Evolutionary conservation across 2,797 vertebrate genomes (phyloP).

Genomic region (Malacoraja senta): DNA sequence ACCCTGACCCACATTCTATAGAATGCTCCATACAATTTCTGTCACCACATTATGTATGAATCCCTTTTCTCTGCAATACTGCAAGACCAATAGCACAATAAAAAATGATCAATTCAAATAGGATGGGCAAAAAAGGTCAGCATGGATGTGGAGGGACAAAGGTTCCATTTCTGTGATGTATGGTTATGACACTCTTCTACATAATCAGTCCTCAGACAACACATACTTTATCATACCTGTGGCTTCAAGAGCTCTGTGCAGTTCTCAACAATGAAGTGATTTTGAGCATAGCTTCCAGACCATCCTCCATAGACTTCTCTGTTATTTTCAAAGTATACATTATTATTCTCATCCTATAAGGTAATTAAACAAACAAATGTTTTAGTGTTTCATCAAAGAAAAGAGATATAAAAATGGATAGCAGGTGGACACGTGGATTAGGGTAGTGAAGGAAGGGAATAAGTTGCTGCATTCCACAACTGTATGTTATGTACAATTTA

Average conservation of each 20-base stretch:
- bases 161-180: too few relatives aligned
- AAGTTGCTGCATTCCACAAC: too few relatives aligned
- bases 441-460: too few relatives aligned
- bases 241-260: slow-evolving; percentile 72
- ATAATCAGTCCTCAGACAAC: too few relatives aligned
- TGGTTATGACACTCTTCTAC: too few relatives aligned
- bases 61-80: background rate
- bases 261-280: slow-evolving; percentile 51
- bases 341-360: slow-evolving; percentile 54
- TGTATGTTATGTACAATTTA: too few relatives aligned
- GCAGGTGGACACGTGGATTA: too few relatives aligned
- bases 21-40: background rate
- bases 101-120: background rate
- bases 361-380: background rate
- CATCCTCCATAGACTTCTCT: slow-evolving; percentile 53
- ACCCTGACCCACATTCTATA: background rate
- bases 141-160: too few relatives aligned
- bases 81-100: background rate
- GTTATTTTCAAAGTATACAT: slow-evolving; percentile 52
- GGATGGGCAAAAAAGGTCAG: too few relatives aligned
- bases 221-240: slow-evolving; percentile 61
- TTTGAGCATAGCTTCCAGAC: slow-evolving; percentile 59
- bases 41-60: background rate
- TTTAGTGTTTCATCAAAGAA: background rate
- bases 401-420: too few relatives aligned